Evolutionary conservation across 2,888 invertebrate species (phyloP), one percentile per base, ranked within the genome.

Genomic region (Agrilus mali): DNA sequence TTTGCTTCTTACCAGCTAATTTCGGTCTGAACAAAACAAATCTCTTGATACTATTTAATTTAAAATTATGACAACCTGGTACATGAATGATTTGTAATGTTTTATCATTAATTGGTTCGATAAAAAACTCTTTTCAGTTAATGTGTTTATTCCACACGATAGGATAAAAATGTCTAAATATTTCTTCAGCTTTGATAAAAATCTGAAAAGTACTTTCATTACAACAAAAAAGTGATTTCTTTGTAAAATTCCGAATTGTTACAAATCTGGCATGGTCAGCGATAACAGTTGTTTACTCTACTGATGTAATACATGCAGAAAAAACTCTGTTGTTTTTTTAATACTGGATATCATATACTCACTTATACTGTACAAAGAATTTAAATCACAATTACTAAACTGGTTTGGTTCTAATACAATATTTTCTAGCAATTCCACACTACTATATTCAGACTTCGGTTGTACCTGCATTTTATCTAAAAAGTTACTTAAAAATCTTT

Each of bases 181-280:
- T 20, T 17, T 41, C 16, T 16, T 41, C 33, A 20, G 17, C 17
- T 34, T n/a, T 33, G 15, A 41, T 16, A 34, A 41, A 41, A 7
- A 34, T 31, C 16, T 41, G 14, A 16, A 33, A 41, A 34, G 41
- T 41, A 7, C 12, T 13, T 17, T 15, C 17, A 34, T 41, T 34
- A 17, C 33, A 34, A 34, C 34, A 41, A 41, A 41, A 41, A 13
- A 41, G 16, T 32, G 41, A 31, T 13, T 33, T 33, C 34, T 41
- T 41, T 15, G 12, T 14, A 34, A 15, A 41, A 33, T 20, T 41
- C 16, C 34, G n/a, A 16, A 41, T 33, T 41, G n/a, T n/a, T n/a
- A n/a, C n/a, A n/a, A 31, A 14, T 34, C 17, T 16, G 22, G 27
- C 13, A 17, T 13, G 15, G 7, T 17, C 17, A 33, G 17, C 34